A percentile compares a stretch with the other conserved stretches of the same genome.
These are phyloP conservation scores for Babyrousa celebensis DNA, from an alignment of 2,797 vertebrate genomes.

Conservation along the genomic window DNA sequence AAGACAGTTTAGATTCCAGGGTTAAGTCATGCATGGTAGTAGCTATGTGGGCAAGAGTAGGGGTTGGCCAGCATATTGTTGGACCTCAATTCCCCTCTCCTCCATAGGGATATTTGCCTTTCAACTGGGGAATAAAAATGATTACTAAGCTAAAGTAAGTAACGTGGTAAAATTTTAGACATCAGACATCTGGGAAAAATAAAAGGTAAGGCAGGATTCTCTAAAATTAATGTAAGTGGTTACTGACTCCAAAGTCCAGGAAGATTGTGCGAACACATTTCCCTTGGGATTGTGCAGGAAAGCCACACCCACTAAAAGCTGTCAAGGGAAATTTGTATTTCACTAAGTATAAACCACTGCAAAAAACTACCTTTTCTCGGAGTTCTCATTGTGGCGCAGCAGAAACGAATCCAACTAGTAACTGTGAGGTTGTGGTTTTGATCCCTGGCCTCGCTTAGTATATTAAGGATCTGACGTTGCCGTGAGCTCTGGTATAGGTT, in stretches of 20 bases:
- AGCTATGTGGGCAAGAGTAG: not conserved
- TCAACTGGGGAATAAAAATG: slow-evolving; percentile 24
- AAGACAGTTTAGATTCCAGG: slow-evolving; percentile 32
- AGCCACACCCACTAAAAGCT: slow-evolving; percentile 55
- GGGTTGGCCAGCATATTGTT: not conserved
- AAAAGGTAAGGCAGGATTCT: slow-evolving; percentile 20
- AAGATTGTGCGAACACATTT: slow-evolving; percentile 60
- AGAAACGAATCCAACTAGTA: too few relatives aligned
- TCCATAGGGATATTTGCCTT: slow-evolving; percentile 37
- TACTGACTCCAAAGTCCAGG: slow-evolving; percentile 48
- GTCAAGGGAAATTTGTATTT: slow-evolving; percentile 68
- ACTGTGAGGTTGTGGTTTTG: too few relatives aligned
- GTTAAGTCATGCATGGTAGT: not conserved
- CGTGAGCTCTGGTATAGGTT: too few relatives aligned
- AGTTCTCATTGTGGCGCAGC: too few relatives aligned
- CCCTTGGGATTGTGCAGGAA: slow-evolving; percentile 56
- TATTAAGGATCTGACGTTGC: too few relatives aligned
- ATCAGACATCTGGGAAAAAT: slow-evolving; percentile 70
- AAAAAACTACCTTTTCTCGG: slow-evolving; percentile 9
- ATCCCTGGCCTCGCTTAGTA: too few relatives aligned
- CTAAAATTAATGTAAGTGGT: slow-evolving; percentile 67
- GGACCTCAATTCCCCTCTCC: not conserved
- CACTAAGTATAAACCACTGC: slow-evolving; percentile 42
- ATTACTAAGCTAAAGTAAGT: slow-evolving; percentile 8
- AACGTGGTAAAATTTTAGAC: slow-evolving; percentile 36